These are phyloP conservation scores for Murina feae DNA, from an alignment of 2,113 vertebrate genomes.

Conservation along the genomic window DNA sequence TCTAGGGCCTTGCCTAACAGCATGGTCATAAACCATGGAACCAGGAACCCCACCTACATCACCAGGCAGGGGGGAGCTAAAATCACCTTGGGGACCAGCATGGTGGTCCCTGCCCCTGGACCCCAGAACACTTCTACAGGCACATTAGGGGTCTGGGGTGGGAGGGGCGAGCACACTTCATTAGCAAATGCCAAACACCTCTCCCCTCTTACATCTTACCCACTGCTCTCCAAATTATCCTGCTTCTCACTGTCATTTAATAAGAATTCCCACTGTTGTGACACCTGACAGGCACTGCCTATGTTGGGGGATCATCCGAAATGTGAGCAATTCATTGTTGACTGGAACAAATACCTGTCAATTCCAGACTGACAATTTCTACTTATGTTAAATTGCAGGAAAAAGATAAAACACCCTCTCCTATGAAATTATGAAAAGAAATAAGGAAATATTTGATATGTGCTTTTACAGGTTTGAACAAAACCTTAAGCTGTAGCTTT, in stretches of 20 bases:
- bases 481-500: conserved; percentile 76
- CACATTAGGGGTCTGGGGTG: accelerated
- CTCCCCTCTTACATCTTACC: not conserved
- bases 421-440: conserved; percentile 73
- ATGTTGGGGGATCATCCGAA: conserved; percentile 63
- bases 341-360: conserved; percentile 80
- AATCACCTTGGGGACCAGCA: accelerated
- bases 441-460: conserved; percentile 78
- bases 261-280: conserved; percentile 74
- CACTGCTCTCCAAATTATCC: conserved; percentile 15
- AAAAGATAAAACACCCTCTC: conserved; percentile 76
- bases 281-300: conserved; percentile 72
- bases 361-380: conserved; percentile 80
- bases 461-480: conserved; percentile 76
- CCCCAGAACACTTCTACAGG: not conserved
- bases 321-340: conserved; percentile 76
- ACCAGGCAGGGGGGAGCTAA: accelerated
- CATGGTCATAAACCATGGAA: accelerated
- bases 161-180: not conserved
- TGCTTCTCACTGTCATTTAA: conserved; percentile 61
- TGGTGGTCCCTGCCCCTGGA: accelerated
- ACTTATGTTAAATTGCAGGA: conserved; percentile 74
- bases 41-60: accelerated
- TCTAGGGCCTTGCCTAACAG: not conserved
- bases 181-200: not conserved